These are phyloP conservation scores for Pelusios castaneus DNA, from an alignment of 2,113 vertebrate species.

Conservation along the genomic window DNA sequence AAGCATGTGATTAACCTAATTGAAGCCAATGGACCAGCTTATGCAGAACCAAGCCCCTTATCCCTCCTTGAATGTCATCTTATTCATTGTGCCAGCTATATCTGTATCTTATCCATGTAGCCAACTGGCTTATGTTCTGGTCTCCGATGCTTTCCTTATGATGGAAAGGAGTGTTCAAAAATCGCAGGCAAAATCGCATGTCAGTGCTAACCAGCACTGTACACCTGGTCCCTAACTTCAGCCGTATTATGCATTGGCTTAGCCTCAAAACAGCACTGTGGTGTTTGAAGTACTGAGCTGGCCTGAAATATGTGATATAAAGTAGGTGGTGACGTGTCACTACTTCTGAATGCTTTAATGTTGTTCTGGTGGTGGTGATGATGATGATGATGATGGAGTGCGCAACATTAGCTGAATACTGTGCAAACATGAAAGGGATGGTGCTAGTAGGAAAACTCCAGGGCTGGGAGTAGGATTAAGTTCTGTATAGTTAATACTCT, in stretches of 20 bases:
- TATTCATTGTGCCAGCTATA: not conserved
- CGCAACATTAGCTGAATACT: not conserved
- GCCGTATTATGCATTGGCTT: not conserved
- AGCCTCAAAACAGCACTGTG: not conserved
- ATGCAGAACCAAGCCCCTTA: not conserved
- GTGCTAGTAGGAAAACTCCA: not conserved
- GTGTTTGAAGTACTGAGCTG: not conserved
- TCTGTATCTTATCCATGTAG: not conserved
- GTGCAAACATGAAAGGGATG: not conserved
- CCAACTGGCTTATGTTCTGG: rapidly evolving
- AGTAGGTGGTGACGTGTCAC: not conserved
- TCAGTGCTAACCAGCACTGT: not conserved
- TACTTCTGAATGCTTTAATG: not conserved
- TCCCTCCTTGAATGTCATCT: not conserved
- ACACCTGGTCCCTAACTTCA: not conserved
- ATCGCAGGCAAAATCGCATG: not conserved
- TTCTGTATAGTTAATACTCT: not conserved
- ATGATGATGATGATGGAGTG: not conserved
- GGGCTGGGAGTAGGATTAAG: not conserved
- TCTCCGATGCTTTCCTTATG: not conserved
- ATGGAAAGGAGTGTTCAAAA: not conserved
- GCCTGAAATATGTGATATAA: not conserved
- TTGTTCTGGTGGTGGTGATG: not conserved
- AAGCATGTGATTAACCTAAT: not conserved
- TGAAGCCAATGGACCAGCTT: not conserved